Percentiles rank a stretch among this genome's conserved stretches.
phyloP scores from a whole-genome alignment of 2,888 invertebrate genomes.

The Habroteleia sp. region DNA sequence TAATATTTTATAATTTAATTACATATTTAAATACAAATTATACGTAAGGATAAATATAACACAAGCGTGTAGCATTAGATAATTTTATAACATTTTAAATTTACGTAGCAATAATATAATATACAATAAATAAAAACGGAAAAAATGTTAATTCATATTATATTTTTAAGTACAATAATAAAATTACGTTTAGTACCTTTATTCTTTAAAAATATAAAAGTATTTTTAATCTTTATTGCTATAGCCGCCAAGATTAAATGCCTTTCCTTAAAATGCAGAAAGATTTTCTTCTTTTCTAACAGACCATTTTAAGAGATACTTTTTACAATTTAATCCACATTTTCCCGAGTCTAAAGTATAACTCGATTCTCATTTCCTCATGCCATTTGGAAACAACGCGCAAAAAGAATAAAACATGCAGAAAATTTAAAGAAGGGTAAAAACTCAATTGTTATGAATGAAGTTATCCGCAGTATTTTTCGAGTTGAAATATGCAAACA shows the following conservation, averaged over 20 bases:
- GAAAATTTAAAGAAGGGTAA: slow-evolving; percentile 22
- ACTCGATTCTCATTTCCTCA: slow-evolving; percentile 10
- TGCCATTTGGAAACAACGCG: slow-evolving; percentile 7
- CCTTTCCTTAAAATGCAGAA: slow-evolving; percentile 2
- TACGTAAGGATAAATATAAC: no score
- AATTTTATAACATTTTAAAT: no score
- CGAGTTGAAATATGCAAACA: slow-evolving; percentile 34
- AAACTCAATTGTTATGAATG: slow-evolving; percentile 59
- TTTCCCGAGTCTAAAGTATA: slow-evolving; percentile 7
- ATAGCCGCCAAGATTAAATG: background rate
- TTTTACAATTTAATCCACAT: slow-evolving; percentile 12
- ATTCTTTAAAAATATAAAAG: no score
- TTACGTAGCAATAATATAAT: no score
- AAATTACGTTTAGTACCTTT: no score
- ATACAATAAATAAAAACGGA: no score
- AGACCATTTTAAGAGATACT: background rate
- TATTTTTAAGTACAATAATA: no score
- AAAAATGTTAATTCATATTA: no score
- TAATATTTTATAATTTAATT: no score
- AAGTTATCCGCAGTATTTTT: slow-evolving; percentile 57
- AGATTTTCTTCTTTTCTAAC: background rate
- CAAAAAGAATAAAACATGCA: background rate
- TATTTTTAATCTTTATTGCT: no score
- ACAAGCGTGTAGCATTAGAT: no score
- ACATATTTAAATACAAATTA: no score